Evolutionary conservation across 2,888 invertebrate genomes (phyloP), one percentile per base, ranked within the genome.

Genomic region (Eurytoma californica): DNA sequence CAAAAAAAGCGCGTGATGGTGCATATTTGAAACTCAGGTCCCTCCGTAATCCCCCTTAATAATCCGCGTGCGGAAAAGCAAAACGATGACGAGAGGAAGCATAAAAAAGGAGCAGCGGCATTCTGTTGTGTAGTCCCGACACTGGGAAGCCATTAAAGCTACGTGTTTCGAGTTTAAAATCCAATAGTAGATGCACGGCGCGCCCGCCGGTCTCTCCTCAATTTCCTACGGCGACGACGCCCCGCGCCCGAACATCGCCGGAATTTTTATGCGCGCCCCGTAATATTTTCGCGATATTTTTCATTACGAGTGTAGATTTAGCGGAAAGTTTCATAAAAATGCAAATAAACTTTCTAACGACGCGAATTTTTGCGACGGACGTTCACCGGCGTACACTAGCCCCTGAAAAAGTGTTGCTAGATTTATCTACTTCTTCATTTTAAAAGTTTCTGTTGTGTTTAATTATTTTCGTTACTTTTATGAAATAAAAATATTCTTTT

Each of bases 101-200:
- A 16, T 13, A 28, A 55, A 55, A 70, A 72, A 28, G 14, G 61
- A 14, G 4, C n/a, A 12, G 18, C 63, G 28, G 51, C 73, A 58
- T 66, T 74, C 73, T 67, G 66, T 74, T 75, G 61, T 53, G 75
- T 69, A 39, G 9, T 39, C 39, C 9, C 39, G 55, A 47, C 57
- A 12, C 57, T 55, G 39, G 69, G 76, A 76, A 76, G 69, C 76
- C 69, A 76, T 68, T 76, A 61, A 69, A 76, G 76, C 76, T 76
- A 76, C 76, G 76, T 69, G 76, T 76, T 69, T 69, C 69, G 76
- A 53, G 55, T 69, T 69, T 69, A 69, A 76, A 76, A 76, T 76
- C 61, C 76, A 55, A 76, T 76, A 76, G 55, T 55, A 55, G 20
- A 53, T 53, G 65, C 39, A 65, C 53, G 61, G 47, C 7, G 30